Conservation (phyloP, 2,888 invertebrate genomes). For the Euphydryas editha region DNA sequence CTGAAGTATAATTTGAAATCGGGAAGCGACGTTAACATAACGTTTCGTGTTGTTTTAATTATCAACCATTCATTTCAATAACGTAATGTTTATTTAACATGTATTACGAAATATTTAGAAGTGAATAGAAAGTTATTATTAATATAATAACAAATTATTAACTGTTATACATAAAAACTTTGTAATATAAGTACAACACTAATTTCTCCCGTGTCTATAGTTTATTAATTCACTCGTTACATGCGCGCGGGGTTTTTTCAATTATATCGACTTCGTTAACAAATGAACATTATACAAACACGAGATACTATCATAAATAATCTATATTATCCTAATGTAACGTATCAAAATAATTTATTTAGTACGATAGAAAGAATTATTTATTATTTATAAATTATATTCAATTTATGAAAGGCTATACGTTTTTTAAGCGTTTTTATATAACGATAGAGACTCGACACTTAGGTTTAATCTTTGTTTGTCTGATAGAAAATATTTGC, state of each 20-base stretch:
- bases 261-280: constrained; percentile 31
- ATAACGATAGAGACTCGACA: too few species aligned
- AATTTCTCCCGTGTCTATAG: constrained; percentile 31
- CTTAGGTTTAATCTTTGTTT: too few species aligned
- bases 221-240: constrained; percentile 35
- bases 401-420: constrained; percentile 6
- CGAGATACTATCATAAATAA: constrained; percentile 24
- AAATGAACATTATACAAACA: constrained; percentile 28
- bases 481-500: too few species aligned
- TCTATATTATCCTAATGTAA: constrained; percentile 21
- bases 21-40: too few species aligned
- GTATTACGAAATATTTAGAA: not conserved
- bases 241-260: constrained; percentile 28
- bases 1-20: too few species aligned
- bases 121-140: not conserved
- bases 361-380: constrained; percentile 12
- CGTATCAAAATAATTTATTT: constrained; percentile 20
- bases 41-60: not conserved
- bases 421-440: not conserved
- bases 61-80: not conserved
- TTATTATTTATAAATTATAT: constrained; percentile 10
- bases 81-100: not conserved
- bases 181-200: constrained; percentile 16
- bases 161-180: not conserved
- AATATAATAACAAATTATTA: constrained; percentile 4